Evolutionary conservation across 2,113 vertebrate genomes (phyloP).

Genomic region (Sus scrofa): T2T-Sscrofa CM000821.6:62968501-62969000

Average conservation of each 20-base stretch:
- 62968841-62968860: too few relatives aligned
- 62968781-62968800: not conserved
- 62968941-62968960: too few relatives aligned
- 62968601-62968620: not conserved
- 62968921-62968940: too few relatives aligned
- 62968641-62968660: not conserved
- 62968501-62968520: not conserved
- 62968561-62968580: not conserved
- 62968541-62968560: not conserved
- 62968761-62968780: not conserved
- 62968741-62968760: not conserved
- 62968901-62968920: too few relatives aligned
- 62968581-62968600: not conserved
- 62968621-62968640: not conserved
- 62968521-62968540: not conserved
- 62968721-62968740: not conserved
- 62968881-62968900: too few relatives aligned
- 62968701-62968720: not conserved
- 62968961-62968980: not conserved
- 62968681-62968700: not conserved
- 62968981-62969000: not conserved
- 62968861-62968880: too few relatives aligned
- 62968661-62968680: not conserved
- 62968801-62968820: not conserved
- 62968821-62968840: not conserved